Percentiles rank a stretch among this genome's conserved stretches.
Conservation (phyloP, 2,113 vertebrate species). For the Labeo catla region DNA sequence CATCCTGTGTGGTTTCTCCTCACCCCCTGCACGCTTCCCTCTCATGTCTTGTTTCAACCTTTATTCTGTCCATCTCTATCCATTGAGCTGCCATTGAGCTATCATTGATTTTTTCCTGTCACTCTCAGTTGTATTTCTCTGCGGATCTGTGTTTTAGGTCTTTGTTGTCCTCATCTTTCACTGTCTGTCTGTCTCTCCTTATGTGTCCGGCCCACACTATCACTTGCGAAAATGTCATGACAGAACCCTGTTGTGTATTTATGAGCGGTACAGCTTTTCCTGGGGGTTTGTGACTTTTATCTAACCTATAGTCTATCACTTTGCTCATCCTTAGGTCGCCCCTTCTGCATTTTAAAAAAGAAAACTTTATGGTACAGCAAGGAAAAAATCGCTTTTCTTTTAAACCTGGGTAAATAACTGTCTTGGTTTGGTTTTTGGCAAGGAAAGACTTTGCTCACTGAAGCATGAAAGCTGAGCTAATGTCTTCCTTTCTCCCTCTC, state of each 20-base stretch:
- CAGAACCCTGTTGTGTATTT: slow-evolving; percentile 35
- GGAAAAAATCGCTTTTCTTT: slow-evolving; percentile 3
- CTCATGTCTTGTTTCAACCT: not conserved
- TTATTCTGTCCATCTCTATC: slow-evolving; percentile 13
- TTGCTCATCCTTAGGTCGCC: not conserved
- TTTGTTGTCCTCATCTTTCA: slow-evolving; percentile 6
- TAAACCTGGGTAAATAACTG: slow-evolving; percentile 41
- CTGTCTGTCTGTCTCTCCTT: slow-evolving; percentile 10
- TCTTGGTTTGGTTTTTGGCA: slow-evolving; percentile 34
- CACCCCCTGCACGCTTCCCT: slow-evolving; percentile 17
- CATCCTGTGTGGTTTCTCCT: slow-evolving; percentile 36
- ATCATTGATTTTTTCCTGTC: not conserved
- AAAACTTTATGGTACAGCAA: not conserved
- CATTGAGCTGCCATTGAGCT: not conserved
- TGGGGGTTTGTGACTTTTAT: slow-evolving; percentile 31
- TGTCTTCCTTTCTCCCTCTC: slow-evolving; percentile 29
- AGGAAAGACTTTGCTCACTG: slow-evolving; percentile 11
- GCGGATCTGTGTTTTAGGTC: not conserved
- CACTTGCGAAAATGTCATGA: slow-evolving; percentile 42
- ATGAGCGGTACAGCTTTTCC: slow-evolving; percentile 26
- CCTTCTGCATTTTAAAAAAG: not conserved
- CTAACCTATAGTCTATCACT: not conserved
- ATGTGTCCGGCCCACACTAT: slow-evolving; percentile 27
- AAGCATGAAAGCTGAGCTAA: slow-evolving; percentile 33
- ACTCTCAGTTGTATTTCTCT: not conserved